A percentile compares a stretch with the other conserved stretches of the same genome.
Conservation (phyloP, 2,113 vertebrate genomes). For the Uria lomvia region DNA sequence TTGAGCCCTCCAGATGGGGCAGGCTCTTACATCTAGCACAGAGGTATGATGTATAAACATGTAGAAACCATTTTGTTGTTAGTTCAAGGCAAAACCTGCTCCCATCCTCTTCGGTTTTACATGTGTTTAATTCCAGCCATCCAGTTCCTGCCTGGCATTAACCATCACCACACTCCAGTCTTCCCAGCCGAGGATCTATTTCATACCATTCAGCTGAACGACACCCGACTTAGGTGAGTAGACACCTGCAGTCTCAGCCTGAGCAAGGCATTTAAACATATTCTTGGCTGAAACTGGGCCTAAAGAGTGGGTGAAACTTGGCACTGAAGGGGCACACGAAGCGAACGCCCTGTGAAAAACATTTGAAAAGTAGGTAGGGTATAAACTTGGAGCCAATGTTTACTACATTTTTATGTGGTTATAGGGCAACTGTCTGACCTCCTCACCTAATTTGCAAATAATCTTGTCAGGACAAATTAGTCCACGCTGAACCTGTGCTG, state of each 20-base stretch:
- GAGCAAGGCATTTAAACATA: background rate
- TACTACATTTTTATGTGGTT: background rate
- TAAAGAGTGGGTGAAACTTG: background rate
- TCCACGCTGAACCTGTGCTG: background rate
- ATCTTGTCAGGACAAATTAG: slow-evolving; percentile 59
- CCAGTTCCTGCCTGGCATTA: background rate
- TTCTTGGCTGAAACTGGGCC: background rate
- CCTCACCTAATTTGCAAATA: slow-evolving; percentile 60
- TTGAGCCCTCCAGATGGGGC: background rate
- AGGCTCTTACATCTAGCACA: background rate
- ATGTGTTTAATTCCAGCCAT: background rate
- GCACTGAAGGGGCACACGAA: background rate
- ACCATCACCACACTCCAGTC: background rate
- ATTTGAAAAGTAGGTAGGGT: background rate
- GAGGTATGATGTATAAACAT: background rate
- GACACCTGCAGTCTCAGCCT: background rate
- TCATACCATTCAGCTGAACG: background rate
- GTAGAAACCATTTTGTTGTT: background rate
- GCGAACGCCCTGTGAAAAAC: background rate
- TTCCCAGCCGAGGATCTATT: background rate
- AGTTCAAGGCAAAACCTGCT: background rate
- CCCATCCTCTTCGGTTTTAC: background rate
- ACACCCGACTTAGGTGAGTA: background rate
- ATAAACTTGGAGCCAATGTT: background rate
- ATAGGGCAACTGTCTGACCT: slow-evolving; percentile 41